Base-by-base conservation (phyloP, 2,113 vertebrate genomes). In the Pandion haliaetus region DNA sequence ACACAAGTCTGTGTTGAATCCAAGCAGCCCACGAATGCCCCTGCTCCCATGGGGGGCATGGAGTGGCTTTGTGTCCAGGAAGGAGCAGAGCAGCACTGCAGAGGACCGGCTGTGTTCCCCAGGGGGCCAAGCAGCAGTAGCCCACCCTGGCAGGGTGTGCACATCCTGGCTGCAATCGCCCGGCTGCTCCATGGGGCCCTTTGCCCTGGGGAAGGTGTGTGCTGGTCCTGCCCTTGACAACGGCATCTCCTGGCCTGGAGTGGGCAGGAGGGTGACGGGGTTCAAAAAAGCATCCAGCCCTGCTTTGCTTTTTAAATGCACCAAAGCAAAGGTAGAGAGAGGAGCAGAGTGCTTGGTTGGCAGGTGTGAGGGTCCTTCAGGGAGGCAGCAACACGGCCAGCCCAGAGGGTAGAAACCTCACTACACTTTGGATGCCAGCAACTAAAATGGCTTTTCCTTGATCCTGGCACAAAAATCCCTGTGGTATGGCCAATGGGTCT, bases 401-500 rank as follows among this genome's bases (percentile, higher is more conserved):
- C 23, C 4, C 20, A 24, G 47, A 66, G 24, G 17, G 47, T 26
- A 42, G 61, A 59, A 79, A 32, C 19, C 21, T 88, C 54, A 15
- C 2, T 50, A 10, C 11, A 3, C 10, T 52, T 70, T 17, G 47
- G 54, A 10, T 82, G 47, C 23, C 81, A 87, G 69, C 70, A 82
- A 21, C 11, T 67, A 18, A 69, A 82, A 16, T 72, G 49, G 40
- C 66, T 88, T 87, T 88, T 76, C 52, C 65, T 76, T 73, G 21
- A 59, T 32, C 23, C 42, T 84, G 66, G 71, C 57, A 82, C n/a
- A 72, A 76, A 61, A 89, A 67, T 45, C 18, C 45, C 20, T 0
- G 1, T 44, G 57, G n/a, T 28, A 34, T 0, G 0, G 50, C 17
- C 2, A 6, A 6, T 42, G 34, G 29, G 26, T 45, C 44, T 40